A percentile compares a stretch with the other conserved stretches of the same genome.
phyloP scores from a whole-genome alignment of 1,140 invertebrate genomes.

The Cyclina sinensis region DNA sequence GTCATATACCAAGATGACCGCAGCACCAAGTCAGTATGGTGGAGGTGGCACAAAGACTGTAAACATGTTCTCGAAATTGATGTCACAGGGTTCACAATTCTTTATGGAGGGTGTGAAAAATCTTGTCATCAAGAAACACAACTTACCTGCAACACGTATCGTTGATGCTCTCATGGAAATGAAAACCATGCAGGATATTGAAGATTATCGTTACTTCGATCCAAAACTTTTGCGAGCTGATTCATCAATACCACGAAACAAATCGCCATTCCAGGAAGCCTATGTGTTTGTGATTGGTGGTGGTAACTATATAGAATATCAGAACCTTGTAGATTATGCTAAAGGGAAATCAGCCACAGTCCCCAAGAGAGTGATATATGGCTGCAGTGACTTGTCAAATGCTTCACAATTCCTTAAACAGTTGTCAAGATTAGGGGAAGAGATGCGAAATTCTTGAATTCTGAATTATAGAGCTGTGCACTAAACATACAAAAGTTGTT shows the following conservation, averaged over 20 bases:
- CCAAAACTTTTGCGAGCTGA: slow-evolving; percentile 95
- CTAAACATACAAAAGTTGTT: no score
- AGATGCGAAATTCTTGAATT: slow-evolving; percentile 68
- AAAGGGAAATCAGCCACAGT: slow-evolving; percentile 90
- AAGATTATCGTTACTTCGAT: slow-evolving; percentile 97
- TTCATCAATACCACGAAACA: slow-evolving; percentile 84
- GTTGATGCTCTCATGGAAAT: slow-evolving; percentile 96
- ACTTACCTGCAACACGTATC: slow-evolving; percentile 96
- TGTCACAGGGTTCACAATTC: slow-evolving; percentile 98
- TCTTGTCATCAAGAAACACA: slow-evolving; percentile 98
- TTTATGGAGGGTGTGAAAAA: slow-evolving; percentile 99
- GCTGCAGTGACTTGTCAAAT: slow-evolving; percentile 96
- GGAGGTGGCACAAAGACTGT: slow-evolving; percentile 99
- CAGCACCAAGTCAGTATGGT: slow-evolving; percentile 88
- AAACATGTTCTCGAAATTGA: slow-evolving; percentile 98
- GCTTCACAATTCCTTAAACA: slow-evolving; percentile 97
- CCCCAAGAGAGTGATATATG: slow-evolving; percentile 96
- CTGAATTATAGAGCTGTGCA: no score
- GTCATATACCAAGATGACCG: slow-evolving; percentile 94
- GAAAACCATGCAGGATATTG: slow-evolving; percentile 92
- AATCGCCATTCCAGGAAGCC: slow-evolving; percentile 88
- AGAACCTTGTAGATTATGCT: slow-evolving; percentile 98
- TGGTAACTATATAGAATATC: slow-evolving; percentile 99
- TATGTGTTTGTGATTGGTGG: slow-evolving; percentile 99
- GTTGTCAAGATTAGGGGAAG: slow-evolving; percentile 87